phyloP scores from a whole-genome alignment of 2,797 vertebrate species.

The Pteronotus mesoamericanus region DNA sequence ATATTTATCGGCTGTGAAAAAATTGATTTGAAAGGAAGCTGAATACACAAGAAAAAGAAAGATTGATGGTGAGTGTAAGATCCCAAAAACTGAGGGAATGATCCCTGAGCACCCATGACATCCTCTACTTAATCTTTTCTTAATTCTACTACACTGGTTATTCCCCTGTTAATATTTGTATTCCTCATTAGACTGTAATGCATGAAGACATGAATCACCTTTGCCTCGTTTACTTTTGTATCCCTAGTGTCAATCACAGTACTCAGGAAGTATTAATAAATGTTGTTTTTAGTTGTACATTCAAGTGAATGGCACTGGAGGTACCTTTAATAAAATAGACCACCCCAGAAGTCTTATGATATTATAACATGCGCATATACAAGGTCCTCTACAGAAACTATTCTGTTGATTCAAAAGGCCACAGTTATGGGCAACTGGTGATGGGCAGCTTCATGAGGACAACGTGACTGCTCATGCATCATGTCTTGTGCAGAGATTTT shows the following conservation, averaged over 20 bases:
- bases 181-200: not conserved
- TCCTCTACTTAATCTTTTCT: not conserved
- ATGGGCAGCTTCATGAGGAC: not conserved
- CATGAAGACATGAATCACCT: not conserved
- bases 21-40: not conserved
- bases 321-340: not conserved
- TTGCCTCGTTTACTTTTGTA: not conserved
- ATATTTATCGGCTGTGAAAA: not conserved
- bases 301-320: not conserved
- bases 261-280: not conserved
- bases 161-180: not conserved
- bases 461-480: not conserved
- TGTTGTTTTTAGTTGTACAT: constrained; percentile 1
- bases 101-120: not conserved
- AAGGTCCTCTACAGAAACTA: not conserved
- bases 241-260: not conserved
- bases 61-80: not conserved
- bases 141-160: not conserved
- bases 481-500: not conserved
- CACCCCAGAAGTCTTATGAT: not conserved
- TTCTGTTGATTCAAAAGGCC: not conserved
- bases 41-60: not conserved
- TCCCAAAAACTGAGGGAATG: not conserved
- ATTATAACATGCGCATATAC: too few species aligned
- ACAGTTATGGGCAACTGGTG: not conserved